A percentile compares a stretch with the other conserved stretches of the same genome.
These are phyloP conservation scores for Merluccius polli DNA, from an alignment of 2,797 vertebrate species.

Conservation along the genomic window DNA sequence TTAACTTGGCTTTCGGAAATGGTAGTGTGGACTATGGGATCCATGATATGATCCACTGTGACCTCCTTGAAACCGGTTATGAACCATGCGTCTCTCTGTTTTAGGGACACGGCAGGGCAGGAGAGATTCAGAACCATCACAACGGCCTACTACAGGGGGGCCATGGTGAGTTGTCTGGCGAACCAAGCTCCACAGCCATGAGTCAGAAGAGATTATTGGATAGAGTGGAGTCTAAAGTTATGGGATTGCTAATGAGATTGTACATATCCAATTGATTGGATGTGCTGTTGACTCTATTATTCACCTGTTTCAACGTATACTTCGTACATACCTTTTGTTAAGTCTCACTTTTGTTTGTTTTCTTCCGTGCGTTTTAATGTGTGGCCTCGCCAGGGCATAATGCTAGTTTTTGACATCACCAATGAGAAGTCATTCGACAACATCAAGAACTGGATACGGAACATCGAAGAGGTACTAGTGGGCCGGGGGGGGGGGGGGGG, in stretches of 20 bases:
- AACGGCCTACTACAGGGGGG: constrained; percentile 93
- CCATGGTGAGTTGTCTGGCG: constrained; percentile 76
- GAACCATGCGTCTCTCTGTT: constrained; percentile 22
- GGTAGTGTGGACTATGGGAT: background rate
- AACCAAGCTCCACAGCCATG: background rate
- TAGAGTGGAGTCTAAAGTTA: background rate
- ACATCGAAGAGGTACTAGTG: constrained; percentile 77
- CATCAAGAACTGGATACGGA: constrained; percentile 90
- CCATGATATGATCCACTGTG: background rate
- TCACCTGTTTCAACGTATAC: background rate
- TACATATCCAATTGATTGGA: background rate
- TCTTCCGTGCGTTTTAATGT: background rate
- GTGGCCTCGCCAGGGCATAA: constrained; percentile 81
- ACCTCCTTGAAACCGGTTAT: background rate
- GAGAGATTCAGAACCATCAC: constrained; percentile 95
- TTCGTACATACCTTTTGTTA: background rate
- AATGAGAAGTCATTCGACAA: constrained; percentile 89
- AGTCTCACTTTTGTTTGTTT: background rate
- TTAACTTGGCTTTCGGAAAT: background rate
- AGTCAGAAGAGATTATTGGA: background rate
- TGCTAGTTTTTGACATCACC: constrained; percentile 93
- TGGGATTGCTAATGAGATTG: background rate
- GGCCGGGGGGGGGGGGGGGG: too few species aligned
- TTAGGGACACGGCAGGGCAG: constrained; percentile 94
- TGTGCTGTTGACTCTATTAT: background rate